Evolutionary conservation across 2,888 invertebrate genomes (phyloP).

Genomic region (Crossocerus cetratus): DNA sequence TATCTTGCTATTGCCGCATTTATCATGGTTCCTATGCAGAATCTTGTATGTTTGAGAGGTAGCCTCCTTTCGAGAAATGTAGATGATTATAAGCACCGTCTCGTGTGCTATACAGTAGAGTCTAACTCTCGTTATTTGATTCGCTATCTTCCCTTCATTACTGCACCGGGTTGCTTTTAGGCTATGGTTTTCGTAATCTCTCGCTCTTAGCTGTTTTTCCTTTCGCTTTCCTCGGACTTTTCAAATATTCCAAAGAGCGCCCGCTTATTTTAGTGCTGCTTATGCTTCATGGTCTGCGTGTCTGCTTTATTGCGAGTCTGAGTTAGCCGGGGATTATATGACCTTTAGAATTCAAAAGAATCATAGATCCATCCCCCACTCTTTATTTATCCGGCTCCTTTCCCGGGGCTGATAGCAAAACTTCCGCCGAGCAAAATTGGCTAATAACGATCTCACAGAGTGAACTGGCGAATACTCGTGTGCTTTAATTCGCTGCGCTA

Average conservation of each 20-base stretch:
- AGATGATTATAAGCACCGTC: not conserved
- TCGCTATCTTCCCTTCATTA: conserved; percentile 14
- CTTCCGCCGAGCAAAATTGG: no score
- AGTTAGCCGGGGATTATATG: no score
- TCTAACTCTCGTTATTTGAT: conserved; percentile 11
- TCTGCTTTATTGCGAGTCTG: conserved; percentile 4
- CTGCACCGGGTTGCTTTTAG: conserved; percentile 15
- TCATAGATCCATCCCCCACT: no score
- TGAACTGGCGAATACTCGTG: no score
- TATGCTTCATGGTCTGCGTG: not conserved
- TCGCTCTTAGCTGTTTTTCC: conserved; percentile 20
- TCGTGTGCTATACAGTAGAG: conserved; percentile 13
- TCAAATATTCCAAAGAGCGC: conserved; percentile 28
- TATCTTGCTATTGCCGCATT: not conserved
- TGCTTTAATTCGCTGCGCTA: no score
- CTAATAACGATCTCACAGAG: no score
- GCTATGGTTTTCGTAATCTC: conserved; percentile 11
- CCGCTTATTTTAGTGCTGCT: conserved; percentile 1
- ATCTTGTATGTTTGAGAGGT: not conserved
- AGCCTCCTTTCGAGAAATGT: not conserved
- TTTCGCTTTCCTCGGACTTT: conserved; percentile 32
- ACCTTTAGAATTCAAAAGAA: no score
- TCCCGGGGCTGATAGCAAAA: no score
- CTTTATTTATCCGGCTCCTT: no score
- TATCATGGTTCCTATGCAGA: not conserved